Percentiles rank a stretch among this genome's conserved stretches.
Evolutionary conservation across 2,797 vertebrate species (phyloP).

Genomic region (Xenops minutus): DNA sequence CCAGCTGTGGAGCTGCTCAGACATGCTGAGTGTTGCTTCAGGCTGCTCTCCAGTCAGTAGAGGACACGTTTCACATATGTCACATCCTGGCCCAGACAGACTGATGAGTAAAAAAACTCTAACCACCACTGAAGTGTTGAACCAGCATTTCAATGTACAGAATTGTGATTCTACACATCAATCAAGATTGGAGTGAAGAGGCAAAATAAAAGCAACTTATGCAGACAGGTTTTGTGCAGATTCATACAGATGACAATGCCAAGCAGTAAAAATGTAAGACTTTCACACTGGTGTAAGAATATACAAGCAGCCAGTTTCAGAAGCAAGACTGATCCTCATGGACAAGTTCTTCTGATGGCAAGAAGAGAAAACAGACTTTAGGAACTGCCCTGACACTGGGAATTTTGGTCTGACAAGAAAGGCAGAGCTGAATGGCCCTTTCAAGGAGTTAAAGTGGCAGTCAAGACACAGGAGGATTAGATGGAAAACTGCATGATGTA

Average conservation of each 20-base stretch:
- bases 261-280: background rate
- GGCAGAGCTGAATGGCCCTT: background rate
- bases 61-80: background rate
- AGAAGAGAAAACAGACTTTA: background rate
- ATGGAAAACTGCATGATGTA: background rate
- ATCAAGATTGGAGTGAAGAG: background rate
- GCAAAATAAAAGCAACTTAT: background rate
- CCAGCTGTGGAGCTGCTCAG: background rate
- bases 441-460: background rate
- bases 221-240: background rate
- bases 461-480: background rate
- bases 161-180: background rate
- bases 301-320: background rate
- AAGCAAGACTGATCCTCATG: background rate
- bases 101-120: background rate
- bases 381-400: background rate
- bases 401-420: background rate
- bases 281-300: background rate
- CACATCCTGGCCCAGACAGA: background rate
- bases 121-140: background rate
- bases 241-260: accelerated
- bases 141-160: background rate
- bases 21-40: background rate
- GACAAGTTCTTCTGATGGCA: background rate
- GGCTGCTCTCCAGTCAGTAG: background rate